Conservation (phyloP, 2,113 vertebrate genomes). For the Oncorhynchus clarkii region DNA sequence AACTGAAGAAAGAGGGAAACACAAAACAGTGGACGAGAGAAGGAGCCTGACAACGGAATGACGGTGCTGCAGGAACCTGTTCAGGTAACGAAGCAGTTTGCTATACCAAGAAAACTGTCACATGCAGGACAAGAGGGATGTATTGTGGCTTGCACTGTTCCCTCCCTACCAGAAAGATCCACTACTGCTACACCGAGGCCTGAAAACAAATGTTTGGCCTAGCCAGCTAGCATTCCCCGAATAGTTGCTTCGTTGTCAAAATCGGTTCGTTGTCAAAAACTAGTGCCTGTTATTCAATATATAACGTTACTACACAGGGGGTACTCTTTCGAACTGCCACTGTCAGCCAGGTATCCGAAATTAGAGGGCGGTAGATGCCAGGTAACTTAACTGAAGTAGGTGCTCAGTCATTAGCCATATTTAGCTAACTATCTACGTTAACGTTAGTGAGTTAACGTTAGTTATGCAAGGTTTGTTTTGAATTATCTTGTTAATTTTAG, state of each 20-base stretch:
- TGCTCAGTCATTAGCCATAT: neutral
- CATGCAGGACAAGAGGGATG: constrained; percentile 2
- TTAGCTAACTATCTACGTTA: neutral
- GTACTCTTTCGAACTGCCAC: neutral
- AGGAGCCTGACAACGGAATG: constrained; percentile 69
- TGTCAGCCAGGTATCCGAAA: neutral
- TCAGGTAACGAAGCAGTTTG: constrained; percentile 61
- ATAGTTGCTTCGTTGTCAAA: neutral
- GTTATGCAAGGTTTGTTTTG: too few relatives aligned
- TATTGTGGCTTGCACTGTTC: neutral
- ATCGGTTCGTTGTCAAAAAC: neutral
- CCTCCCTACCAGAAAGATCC: constrained; percentile 14
- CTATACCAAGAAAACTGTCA: constrained; percentile 27
- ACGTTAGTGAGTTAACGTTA: too few relatives aligned
- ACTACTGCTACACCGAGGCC: constrained; percentile 39
- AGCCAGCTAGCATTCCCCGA: neutral
- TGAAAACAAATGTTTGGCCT: constrained; percentile 23
- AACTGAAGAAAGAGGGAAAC: constrained; percentile 44
- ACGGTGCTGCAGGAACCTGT: constrained; percentile 81
- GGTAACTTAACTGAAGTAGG: too few relatives aligned
- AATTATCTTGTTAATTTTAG: constrained; percentile 4
- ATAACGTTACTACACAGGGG: neutral
- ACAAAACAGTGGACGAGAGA: constrained; percentile 29
- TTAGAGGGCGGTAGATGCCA: too few relatives aligned
- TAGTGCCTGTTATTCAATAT: neutral